phyloP scores from a whole-genome alignment of 2,113 vertebrate genomes.

The Lepisosteus oculatus region DNA sequence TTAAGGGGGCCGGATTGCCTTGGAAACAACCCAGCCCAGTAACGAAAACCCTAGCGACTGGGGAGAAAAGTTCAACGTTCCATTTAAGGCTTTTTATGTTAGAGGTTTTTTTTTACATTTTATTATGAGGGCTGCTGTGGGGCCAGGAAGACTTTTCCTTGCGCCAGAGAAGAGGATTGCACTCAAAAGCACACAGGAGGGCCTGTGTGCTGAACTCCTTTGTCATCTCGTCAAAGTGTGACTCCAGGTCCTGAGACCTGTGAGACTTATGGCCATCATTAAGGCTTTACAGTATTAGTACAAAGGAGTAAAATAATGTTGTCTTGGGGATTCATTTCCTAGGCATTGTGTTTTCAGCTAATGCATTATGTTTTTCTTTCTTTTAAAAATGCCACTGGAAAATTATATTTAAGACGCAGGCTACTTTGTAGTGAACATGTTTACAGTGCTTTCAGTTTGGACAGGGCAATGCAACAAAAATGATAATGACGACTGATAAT shows the following conservation, averaged over 20 bases:
- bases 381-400: no score
- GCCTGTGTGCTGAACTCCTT: background rate
- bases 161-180: slow-evolving; percentile 10
- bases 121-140: slow-evolving; percentile 19
- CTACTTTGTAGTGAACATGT: no score
- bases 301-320: background rate
- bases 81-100: slow-evolving; percentile 42
- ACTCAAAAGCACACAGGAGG: background rate
- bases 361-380: no score
- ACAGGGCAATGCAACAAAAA: no score
- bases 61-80: slow-evolving; percentile 22
- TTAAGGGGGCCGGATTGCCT: background rate
- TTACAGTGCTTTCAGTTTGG: no score
- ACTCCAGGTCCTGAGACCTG: slow-evolving; percentile 54
- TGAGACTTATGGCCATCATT: slow-evolving; percentile 36
- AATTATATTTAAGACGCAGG: no score
- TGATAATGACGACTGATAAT: background rate
- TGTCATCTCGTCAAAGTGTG: background rate
- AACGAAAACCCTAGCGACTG: background rate
- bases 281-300: background rate
- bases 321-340: no score
- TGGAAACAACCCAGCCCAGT: background rate
- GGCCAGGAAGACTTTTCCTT: slow-evolving; percentile 19
- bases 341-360: no score
- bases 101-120: slow-evolving; percentile 16